These are phyloP conservation scores for Polietes domitor DNA, from an alignment of 2,888 invertebrate genomes.

Conservation along the genomic window DNA sequence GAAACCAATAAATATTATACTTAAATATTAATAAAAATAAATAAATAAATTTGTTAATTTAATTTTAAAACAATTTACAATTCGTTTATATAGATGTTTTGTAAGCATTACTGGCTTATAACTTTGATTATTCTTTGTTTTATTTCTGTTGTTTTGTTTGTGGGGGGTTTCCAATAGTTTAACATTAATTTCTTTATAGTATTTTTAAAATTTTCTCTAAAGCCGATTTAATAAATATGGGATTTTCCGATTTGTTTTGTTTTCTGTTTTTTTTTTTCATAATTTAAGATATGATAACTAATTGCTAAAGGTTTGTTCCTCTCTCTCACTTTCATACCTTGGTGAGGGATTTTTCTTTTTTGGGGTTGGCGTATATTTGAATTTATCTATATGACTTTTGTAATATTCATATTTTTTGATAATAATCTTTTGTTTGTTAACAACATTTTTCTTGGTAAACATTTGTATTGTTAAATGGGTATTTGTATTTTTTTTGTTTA, in stretches of 20 bases:
- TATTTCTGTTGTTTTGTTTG: constrained; percentile 2
- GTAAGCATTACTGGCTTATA: constrained; percentile 64
- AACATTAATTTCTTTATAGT: constrained; percentile 49
- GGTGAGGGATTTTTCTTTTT: neutral
- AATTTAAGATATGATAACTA: constrained; percentile 64
- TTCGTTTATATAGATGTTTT: constrained; percentile 52
- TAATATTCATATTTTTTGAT: constrained; percentile 10
- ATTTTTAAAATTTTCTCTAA: constrained; percentile 57
- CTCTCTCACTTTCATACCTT: constrained; percentile 24
- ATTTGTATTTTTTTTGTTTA: constrained; percentile 8
- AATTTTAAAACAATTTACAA: constrained; percentile 29
- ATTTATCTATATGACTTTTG: constrained; percentile 42
- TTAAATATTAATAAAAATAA: constrained; percentile 20
- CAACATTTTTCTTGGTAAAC: constrained; percentile 56
- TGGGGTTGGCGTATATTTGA: constrained; percentile 20
- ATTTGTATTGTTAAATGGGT: constrained; percentile 37
- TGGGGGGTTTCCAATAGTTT: constrained; percentile 41
- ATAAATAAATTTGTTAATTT: neutral
- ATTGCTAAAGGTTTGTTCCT: constrained; percentile 58
- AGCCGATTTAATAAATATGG: constrained; percentile 50
- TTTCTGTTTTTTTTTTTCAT: constrained; percentile 49
- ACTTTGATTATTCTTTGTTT: constrained; percentile 53
- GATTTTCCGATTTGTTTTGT: constrained; percentile 9
- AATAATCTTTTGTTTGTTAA: constrained; percentile 50
- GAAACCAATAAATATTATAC: constrained; percentile 64